Base-by-base conservation (phyloP, 92 coral and sea anemone genomes). In the Parazoanthus darwini region DNA sequence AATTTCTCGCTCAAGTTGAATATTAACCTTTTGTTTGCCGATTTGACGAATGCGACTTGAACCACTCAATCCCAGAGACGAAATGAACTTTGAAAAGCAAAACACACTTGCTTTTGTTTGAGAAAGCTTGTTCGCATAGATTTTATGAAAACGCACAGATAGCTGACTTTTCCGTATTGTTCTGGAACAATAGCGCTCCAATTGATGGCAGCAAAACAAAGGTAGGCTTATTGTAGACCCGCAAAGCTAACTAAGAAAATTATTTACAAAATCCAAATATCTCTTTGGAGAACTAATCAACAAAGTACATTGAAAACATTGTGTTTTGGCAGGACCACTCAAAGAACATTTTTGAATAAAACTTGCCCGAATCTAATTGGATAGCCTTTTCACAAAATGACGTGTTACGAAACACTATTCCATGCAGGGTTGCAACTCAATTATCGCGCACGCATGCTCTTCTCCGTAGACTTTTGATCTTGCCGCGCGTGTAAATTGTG, bases 361-460 rank as follows among this genome's bases (percentile, higher is more conserved):
- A 86, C 94, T 90, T 90, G 92, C 94, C 84, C 81, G 71, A 88
- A 91, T 95, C 89, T 95, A 95, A 95, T 95, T 95, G 98, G 98
- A 93, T 95, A 92, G 98, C 91, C 96, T 93, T 93, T 95, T 95
- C 94, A 93, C 90, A 94, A 88, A 90, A 88, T 93, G 98, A 93
- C 98, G 96, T 93, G 94, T 90, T 92, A 75, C 73, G 89, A 91
- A 87, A 82, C 75, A 85, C 86, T 90, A 90, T 76, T 90, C 93
- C 85, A 90, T 82, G 88, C 93, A 81, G 88, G 85, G 88, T 22
- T 88, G 85, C 93, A 93, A 93, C 94, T 93, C 96, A 92, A 95
- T 95, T 93, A 95, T 88, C 80, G 88, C 90, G 68, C 94, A 95
- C 98, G 98, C 98, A 95, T 95, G 98, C 98, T 92, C 98, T 84